phyloP scores from a whole-genome alignment of 2,113 vertebrate species.

The Erinaceus europaeus region DNA sequence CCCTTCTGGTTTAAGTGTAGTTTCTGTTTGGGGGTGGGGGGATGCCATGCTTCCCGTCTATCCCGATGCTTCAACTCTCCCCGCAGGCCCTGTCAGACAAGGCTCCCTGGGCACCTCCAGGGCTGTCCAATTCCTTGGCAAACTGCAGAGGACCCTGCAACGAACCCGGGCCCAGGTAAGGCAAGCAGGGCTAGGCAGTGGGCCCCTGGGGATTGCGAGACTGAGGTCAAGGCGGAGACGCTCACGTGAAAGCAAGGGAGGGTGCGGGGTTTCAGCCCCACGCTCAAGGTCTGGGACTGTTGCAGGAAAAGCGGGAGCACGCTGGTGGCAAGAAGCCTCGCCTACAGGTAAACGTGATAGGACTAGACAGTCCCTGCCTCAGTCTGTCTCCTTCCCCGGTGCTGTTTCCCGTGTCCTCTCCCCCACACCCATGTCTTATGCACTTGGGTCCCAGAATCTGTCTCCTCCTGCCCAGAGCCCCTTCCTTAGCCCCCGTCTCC shows the following conservation, averaged over 20 bases:
- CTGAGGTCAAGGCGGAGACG: no score
- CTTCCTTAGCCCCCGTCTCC: background rate
- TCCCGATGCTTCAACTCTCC: background rate
- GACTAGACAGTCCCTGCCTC: background rate
- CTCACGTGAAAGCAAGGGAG: no score
- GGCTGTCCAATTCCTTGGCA: constrained; percentile 91
- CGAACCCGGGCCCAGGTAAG: constrained; percentile 74
- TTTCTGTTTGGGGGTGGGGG: no score
- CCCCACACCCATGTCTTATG: no score
- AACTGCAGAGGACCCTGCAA: constrained; percentile 88
- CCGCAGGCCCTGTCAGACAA: constrained; percentile 50
- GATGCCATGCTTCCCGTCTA: no score
- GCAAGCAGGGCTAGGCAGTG: background rate
- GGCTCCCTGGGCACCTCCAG: constrained; percentile 77
- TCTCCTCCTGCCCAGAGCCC: background rate
- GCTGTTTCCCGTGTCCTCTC: background rate
- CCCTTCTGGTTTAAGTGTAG: background rate
- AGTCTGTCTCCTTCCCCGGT: background rate
- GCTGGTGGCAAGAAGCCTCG: constrained; percentile 61
- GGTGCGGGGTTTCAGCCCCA: no score
- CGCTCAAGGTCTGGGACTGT: constrained; percentile 5
- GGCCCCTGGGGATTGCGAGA: background rate
- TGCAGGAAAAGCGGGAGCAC: constrained; percentile 55
- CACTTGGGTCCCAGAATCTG: background rate
- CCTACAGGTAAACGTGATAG: constrained; percentile 47